A percentile compares a stretch with the other conserved stretches of the same genome.
phyloP scores from a whole-genome alignment of 2,113 vertebrate genomes.

The Cromileptes altivelis region DNA sequence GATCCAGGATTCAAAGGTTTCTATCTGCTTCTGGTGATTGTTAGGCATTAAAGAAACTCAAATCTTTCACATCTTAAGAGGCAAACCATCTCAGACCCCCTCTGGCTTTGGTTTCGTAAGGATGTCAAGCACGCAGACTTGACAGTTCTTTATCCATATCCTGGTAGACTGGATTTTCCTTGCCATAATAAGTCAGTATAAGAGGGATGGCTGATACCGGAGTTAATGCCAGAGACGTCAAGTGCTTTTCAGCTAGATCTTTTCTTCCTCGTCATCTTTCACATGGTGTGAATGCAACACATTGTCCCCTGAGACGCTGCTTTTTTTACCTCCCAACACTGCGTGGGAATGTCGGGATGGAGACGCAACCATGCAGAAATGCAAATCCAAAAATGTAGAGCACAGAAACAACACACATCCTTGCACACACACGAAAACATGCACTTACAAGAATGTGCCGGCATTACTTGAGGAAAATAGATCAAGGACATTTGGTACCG shows the following conservation, averaged over 20 bases:
- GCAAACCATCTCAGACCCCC: conserved; percentile 2
- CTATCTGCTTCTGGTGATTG: conserved; percentile 12
- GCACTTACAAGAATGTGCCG: not conserved
- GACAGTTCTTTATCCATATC: conserved; percentile 47
- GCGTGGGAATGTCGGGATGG: conserved; percentile 3
- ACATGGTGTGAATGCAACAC: conserved; percentile 37
- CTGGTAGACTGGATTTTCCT: conserved; percentile 41
- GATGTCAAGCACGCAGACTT: conserved; percentile 26
- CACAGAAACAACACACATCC: not conserved
- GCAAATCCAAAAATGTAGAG: conserved; percentile 9
- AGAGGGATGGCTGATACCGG: conserved; percentile 6
- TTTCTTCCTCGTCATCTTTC: conserved; percentile 27
- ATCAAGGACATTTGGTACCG: not conserved
- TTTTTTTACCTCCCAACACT: conserved; percentile 7
- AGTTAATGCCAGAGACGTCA: conserved; percentile 25
- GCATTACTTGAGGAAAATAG: not conserved
- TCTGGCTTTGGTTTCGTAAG: conserved; percentile 14
- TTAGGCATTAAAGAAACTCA: conserved; percentile 2
- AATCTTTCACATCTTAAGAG: conserved; percentile 18
- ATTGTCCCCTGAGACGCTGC: conserved; percentile 15
- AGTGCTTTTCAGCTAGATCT: conserved; percentile 35
- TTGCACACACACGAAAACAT: conserved; percentile 1
- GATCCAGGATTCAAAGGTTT: conserved; percentile 34
- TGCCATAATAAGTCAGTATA: conserved; percentile 23
- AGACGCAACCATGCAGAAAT: conserved; percentile 10